Percentiles rank a stretch among this genome's conserved stretches.
phyloP scores from a whole-genome alignment of 2,888 invertebrate genomes.

The Cryptocheilus praepositus region DNA sequence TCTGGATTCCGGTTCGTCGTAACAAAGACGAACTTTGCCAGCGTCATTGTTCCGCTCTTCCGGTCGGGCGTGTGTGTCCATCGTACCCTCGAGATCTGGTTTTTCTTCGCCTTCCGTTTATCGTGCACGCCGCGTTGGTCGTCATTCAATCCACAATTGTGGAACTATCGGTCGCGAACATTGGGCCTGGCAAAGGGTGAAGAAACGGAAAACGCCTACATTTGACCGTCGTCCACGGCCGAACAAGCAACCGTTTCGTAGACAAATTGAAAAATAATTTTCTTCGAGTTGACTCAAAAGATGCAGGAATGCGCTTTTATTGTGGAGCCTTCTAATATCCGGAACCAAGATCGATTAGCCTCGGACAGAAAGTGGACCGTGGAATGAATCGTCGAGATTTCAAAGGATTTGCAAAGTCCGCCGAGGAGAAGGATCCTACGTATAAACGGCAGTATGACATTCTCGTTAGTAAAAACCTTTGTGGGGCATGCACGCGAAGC shows the following conservation, averaged over 20 bases:
- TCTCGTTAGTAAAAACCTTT: constrained; percentile 21
- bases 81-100: constrained; percentile 41
- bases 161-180: neutral
- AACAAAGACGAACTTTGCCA: constrained; percentile 49
- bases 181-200: too few species aligned
- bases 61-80: constrained; percentile 46
- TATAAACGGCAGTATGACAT: constrained; percentile 9
- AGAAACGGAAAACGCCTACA: constrained; percentile 4
- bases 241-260: constrained; percentile 1
- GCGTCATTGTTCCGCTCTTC: constrained; percentile 57
- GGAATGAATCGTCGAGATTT: constrained; percentile 28
- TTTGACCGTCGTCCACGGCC: constrained; percentile 24
- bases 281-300: constrained; percentile 24
- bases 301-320: constrained; percentile 32
- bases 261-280: constrained; percentile 33
- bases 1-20: constrained; percentile 50
- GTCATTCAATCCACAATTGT: constrained; percentile 39
- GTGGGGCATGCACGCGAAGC: too few species aligned
- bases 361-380: constrained; percentile 26
- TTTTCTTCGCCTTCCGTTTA: constrained; percentile 37
- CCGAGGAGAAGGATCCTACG: constrained; percentile 5
- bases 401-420: constrained; percentile 23
- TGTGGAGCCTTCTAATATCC: constrained; percentile 37
- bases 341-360: constrained; percentile 58
- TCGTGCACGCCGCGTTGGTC: constrained; percentile 12